Evolutionary conservation across 1,140 invertebrate genomes (phyloP), one percentile per base, ranked within the genome.

Genomic region (Microplitis mediator): DNA sequence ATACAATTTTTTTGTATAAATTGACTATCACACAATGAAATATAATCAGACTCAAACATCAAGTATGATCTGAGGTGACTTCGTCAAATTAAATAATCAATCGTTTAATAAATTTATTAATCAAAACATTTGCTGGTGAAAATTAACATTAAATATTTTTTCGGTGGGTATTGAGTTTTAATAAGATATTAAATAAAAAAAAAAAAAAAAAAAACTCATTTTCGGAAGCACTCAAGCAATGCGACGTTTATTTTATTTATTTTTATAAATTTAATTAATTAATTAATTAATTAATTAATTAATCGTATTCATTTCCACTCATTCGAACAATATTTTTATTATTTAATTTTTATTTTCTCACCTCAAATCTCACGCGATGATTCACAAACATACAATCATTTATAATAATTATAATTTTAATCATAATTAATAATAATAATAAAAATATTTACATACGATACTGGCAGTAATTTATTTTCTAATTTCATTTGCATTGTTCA

Each of bases 381-480:
- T 45, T 4, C 65, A 54, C 32, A 11, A 45, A 51, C 58, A 67
- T 32, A 67, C 36, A 54, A 54, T 54, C 51, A 67, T 36, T 52
- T 76, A 45, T 36, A 54, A 67, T 54, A 52, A 54, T 64, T 4
- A 16, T 39, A 50, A 23, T 39, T 67, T 54, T 54, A 51, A 45
- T 39, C 23, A 56, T 68, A 68, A 45, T 50, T 64, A 68, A 8
- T 35, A 36, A 79, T 73, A 79, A 73, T 60, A 68, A 71, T 69
- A 39, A 36, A 23, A 77, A 78, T 82, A 84, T 84, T 78, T 83
- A 84, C 83, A 83, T 77, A 81, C 70, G 80, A 81, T 83, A 84
- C 81, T 84, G 83, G 81, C 82, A 84, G 81, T 84, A 80, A 75
- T 76, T 81, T 67, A 51, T 71, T 74, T 76, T 50, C 14, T 75